phyloP scores from a whole-genome alignment of 1,140 invertebrate species.

The Diuraphis noxia region DNA sequence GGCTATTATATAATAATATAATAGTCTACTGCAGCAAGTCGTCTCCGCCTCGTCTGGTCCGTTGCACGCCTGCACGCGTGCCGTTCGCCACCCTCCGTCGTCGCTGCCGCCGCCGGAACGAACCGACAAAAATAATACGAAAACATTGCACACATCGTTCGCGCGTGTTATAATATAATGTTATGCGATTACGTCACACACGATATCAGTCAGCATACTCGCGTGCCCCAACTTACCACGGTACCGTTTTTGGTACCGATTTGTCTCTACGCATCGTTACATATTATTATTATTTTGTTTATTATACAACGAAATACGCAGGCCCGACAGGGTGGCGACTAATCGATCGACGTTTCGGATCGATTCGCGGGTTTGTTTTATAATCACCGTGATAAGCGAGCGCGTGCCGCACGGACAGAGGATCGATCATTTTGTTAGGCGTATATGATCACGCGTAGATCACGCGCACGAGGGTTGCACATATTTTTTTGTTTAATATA shows the following conservation, averaged over 20 bases:
- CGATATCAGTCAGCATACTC: not conserved
- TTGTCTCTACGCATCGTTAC: not conserved
- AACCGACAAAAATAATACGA: constrained; percentile 4
- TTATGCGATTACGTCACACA: not conserved
- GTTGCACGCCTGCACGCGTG: not conserved
- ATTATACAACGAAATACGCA: not conserved
- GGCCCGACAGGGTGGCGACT: not conserved
- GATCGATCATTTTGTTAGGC: not conserved
- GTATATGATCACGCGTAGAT: too few relatives aligned
- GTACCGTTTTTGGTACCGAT: not conserved
- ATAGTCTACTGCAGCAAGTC: not conserved
- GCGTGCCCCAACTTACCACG: not conserved
- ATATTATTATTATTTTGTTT: not conserved
- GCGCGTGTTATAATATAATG: not conserved
- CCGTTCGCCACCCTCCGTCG: not conserved
- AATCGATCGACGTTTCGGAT: not conserved
- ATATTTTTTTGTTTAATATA: not conserved
- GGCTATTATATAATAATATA: too few relatives aligned
- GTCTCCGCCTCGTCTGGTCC: not conserved
- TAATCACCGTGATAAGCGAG: not conserved
- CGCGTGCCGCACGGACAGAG: not conserved
- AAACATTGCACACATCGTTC: not conserved
- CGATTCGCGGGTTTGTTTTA: not conserved
- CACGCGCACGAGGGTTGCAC: not conserved
- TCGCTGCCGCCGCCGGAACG: not conserved